Evolutionary conservation across 2,797 vertebrate species (phyloP), one percentile per base, ranked within the genome.

Genomic region (Crenichthys baileyi): DNA sequence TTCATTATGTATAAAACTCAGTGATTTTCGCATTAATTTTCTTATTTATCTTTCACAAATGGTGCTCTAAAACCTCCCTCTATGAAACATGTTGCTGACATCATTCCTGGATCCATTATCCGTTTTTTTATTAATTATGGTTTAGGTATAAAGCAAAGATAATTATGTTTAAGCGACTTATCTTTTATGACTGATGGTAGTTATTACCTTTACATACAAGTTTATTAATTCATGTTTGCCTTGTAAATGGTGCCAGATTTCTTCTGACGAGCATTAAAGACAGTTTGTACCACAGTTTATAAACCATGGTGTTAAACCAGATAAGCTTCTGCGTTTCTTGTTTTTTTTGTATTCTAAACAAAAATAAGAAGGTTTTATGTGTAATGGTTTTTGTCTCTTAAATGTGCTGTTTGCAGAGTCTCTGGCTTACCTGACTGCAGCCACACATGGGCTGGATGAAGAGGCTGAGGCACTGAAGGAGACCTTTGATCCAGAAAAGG

Each of bases 401-500:
- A 55, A 44, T 24, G 55, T 11, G 3, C 20, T 9, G 61, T 80
- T 65, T 85, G 0, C 91, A 99, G 98, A 99, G 90, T 99, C 98
- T 61, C 85, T 99, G 94, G 98, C 98, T n/a, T 99, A 97, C 79
- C 96, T 99, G 88, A 99, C 98, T 0, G 98, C 98, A 36, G 98
- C 98, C 55, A 99, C 98, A 13, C 97, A 99, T 0, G 98, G 97
- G 0, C 94, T 99, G 93, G 97, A 97, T 70, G 98, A 99, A 79
- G 98, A 99, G 90, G 98, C 98, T 0, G 97, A 97, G 77, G 96
- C 95, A 1, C 94, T 99, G 8, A 97, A 97, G 82, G 97, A 98
- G 81, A 96, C 96, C 0, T 99, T 99, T 88, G 97, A 99, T 90
- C 96, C 94, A 0, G 98, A 99, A 72, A 99, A 99, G 85, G 98